These are phyloP conservation scores for Amphiprion clarkii DNA, from an alignment of 2,797 vertebrate genomes.

Conservation along the genomic window DNA sequence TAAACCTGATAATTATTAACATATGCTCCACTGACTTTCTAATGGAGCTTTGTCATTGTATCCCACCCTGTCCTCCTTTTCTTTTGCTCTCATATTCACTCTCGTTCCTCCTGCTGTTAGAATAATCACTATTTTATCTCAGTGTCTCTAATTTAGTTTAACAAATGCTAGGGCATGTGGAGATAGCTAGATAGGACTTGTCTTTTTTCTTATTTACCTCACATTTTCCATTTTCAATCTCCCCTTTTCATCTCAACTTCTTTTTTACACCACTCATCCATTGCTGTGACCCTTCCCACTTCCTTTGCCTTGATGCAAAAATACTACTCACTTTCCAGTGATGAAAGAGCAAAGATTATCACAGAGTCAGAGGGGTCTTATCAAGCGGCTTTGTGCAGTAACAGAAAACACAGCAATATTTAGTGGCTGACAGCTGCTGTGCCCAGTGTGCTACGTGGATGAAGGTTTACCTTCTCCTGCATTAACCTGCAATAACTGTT, in stretches of 20 bases:
- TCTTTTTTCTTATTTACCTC: slow-evolving; percentile 7
- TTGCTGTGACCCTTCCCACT: slow-evolving; percentile 26
- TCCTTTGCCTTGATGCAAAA: slow-evolving; percentile 36
- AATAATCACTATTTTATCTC: slow-evolving; percentile 13
- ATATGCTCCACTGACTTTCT: slow-evolving; percentile 64
- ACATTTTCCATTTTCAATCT: slow-evolving; percentile 47
- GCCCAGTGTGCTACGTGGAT: slow-evolving; percentile 41
- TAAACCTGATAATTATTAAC: slow-evolving; percentile 70
- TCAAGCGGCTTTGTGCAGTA: slow-evolving; percentile 31
- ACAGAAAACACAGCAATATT: slow-evolving; percentile 45
- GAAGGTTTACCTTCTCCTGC: slow-evolving; percentile 19
- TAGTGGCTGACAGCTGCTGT: slow-evolving; percentile 36
- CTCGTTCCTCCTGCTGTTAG: background rate
- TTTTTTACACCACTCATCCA: slow-evolving; percentile 18
- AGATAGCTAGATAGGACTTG: background rate
- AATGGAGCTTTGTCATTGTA: slow-evolving; percentile 67
- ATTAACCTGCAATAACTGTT: slow-evolving; percentile 8
- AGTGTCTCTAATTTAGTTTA: slow-evolving; percentile 36
- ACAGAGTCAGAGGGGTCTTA: slow-evolving; percentile 37
- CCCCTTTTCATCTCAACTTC: slow-evolving; percentile 22
- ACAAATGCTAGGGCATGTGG: background rate
- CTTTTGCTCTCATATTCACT: slow-evolving; percentile 17
- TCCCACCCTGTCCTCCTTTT: slow-evolving; percentile 47
- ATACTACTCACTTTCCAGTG: slow-evolving; percentile 5
- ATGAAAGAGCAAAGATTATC: slow-evolving; percentile 45